phyloP scores from a whole-genome alignment of 2,888 invertebrate species.

The Cerceris ruficornis region DNA sequence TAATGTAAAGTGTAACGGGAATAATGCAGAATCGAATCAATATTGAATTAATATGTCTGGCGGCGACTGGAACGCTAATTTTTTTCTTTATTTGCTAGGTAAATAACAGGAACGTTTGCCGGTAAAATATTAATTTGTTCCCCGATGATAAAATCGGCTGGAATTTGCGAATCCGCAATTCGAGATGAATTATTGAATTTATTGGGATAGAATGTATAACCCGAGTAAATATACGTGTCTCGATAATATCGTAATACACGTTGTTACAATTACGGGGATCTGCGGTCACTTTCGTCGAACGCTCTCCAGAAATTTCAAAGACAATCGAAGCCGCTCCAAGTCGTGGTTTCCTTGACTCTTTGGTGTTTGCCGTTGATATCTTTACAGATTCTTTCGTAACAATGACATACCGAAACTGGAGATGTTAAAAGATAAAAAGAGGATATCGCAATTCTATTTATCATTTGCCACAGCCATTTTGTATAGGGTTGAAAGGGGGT shows the following conservation, averaged over 20 bases:
- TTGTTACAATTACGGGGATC: too few species aligned
- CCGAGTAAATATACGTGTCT: neutral
- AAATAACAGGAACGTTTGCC: neutral
- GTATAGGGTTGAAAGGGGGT: neutral
- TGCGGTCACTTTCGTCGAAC: too few species aligned
- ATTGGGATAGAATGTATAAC: neutral
- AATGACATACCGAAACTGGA: too few species aligned
- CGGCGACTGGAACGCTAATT: slow-evolving; percentile 4
- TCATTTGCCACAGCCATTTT: neutral
- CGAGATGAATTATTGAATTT: neutral
- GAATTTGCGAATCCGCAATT: neutral
- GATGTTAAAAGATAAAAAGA: too few species aligned
- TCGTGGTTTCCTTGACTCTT: too few species aligned
- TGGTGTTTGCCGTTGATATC: too few species aligned
- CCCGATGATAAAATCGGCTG: neutral
- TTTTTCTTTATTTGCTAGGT: neutral
- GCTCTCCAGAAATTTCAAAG: too few species aligned
- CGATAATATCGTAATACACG: too few species aligned
- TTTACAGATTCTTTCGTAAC: too few species aligned
- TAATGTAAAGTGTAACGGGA: slow-evolving; percentile 23
- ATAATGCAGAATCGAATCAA: slow-evolving; percentile 25
- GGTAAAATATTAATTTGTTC: slow-evolving; percentile 9
- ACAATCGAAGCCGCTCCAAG: too few species aligned
- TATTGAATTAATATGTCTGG: slow-evolving; percentile 4
- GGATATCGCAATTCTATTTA: too few species aligned